Percentiles rank a stretch among this genome's conserved stretches.
Conservation (phyloP, 2,113 vertebrate genomes). For the Cyanoliseus patagonus region DNA sequence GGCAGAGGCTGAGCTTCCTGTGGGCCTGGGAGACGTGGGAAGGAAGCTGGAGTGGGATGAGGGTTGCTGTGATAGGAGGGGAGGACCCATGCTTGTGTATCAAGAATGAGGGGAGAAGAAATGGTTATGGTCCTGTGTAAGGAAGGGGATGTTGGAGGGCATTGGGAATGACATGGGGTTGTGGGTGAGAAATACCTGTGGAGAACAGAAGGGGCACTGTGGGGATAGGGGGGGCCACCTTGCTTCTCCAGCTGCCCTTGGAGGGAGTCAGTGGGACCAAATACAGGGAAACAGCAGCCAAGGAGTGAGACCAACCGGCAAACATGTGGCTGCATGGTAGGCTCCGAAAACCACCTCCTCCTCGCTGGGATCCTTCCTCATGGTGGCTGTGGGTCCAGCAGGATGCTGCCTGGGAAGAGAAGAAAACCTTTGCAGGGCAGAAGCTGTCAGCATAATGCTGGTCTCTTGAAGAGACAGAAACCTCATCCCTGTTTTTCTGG, state of each 20-base stretch:
- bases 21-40: background rate
- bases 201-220: background rate
- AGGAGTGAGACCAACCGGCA: fast-evolving
- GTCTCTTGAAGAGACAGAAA: background rate
- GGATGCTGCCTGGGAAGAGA: background rate
- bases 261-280: fast-evolving
- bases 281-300: too few species aligned
- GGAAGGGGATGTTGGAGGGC: background rate
- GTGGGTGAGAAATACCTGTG: background rate
- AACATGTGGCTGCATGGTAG: background rate
- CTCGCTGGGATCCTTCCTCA: background rate
- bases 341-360: background rate
- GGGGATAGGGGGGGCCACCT: background rate
- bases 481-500: background rate
- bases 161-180: fast-evolving
- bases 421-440: background rate
- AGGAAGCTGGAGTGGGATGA: background rate
- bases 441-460: fast-evolving
- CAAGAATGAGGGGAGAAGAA: background rate
- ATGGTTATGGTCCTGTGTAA: fast-evolving
- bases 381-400: fast-evolving
- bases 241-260: background rate
- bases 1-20: background rate
- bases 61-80: fast-evolving
- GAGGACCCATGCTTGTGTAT: fast-evolving